Evolutionary conservation across 1,140 invertebrate species (phyloP), one percentile per base, ranked within the genome.

Genomic region (Hestina assimilis): DNA sequence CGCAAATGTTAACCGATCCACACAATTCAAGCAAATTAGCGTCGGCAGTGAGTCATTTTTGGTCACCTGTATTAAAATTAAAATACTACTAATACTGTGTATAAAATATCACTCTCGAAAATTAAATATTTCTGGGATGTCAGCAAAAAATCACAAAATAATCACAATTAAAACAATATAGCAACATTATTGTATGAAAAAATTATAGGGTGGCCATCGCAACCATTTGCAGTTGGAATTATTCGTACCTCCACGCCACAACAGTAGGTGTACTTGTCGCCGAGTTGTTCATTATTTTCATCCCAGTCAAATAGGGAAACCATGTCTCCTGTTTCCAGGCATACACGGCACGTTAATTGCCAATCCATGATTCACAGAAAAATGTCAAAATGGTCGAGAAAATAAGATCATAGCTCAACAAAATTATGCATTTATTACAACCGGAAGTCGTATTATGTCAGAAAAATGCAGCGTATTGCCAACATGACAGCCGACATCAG

Each of bases 321-420:
- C 76, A 89, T 87, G 64, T 89, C 86, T 33, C 90, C 89, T 42
- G 83, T 87, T 60, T 90, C 88, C 51, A 92, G 68, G 65, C 91
- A 92, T 58, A 91, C 83, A 41, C 91, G 74, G 66, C 91, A 92
- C 38, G 90, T 89, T 80, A 87, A 77, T 81, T 90, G 87, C 87
- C 90, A 89, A 77, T 91, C 89, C 78, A 90, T 89, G 60, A 80
- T 86, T 63, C 38, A 54, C 45, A 71, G 60, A 61, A 58, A 41
- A 45, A 11, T 28, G 21, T 19, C 17, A 9, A 31, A 29, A 12
- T 38, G 21, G 17, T n/a, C 46, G 14, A 8, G 9, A 50, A 54
- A 66, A 69, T 66, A 56, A 38, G 40, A 23, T 56, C 8, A 29
- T 52, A 43, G 41, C 29, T 33, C 50, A 54, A 55, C 20, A 61